phyloP scores from a whole-genome alignment of 2,797 vertebrate genomes.

The Falco novaeseelandiae region DNA sequence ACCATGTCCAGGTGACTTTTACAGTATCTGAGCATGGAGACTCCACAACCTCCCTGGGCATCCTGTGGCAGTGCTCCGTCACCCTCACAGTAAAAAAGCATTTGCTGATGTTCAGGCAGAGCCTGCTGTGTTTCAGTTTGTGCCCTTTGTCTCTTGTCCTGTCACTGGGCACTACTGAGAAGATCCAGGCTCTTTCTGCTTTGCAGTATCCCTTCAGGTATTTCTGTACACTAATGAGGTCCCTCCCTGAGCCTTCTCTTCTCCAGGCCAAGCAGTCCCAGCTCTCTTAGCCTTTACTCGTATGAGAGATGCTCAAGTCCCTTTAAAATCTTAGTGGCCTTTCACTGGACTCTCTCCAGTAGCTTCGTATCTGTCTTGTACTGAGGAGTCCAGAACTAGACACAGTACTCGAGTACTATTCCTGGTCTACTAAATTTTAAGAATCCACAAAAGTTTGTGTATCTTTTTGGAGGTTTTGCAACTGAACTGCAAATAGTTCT shows the following conservation, averaged over 20 bases:
- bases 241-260: background rate
- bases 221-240: background rate
- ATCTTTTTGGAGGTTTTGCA: background rate
- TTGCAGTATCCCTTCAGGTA: background rate
- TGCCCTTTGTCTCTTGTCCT: background rate
- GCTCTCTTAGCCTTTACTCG: background rate
- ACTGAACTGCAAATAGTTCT: conserved; percentile 32
- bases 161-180: background rate
- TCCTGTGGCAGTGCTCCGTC: background rate
- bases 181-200: background rate
- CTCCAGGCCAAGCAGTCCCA: background rate
- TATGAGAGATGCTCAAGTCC: background rate
- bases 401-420: background rate
- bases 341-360: background rate
- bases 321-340: background rate
- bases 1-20: background rate
- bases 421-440: background rate
- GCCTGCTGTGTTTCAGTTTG: background rate
- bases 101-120: background rate
- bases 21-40: background rate
- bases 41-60: background rate
- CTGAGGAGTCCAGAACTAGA: background rate
- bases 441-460: background rate
- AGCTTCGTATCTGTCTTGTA: background rate
- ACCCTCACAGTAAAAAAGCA: background rate